Evolutionary conservation across 2,797 vertebrate species (phyloP).

Genomic region (Poeciliopsis paucimaculata): DNA sequence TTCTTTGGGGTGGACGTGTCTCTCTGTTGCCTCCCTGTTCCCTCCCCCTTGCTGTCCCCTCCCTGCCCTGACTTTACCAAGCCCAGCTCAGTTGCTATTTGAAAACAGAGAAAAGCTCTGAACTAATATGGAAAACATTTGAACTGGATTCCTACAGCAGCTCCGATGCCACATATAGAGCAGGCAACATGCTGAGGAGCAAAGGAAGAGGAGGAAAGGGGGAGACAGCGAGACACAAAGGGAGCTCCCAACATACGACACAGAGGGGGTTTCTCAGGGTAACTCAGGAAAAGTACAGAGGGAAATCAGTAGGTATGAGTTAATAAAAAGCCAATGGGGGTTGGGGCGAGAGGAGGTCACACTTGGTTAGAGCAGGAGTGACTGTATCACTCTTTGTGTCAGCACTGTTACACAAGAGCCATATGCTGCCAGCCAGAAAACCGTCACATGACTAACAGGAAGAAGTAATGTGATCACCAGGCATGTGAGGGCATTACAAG

Average conservation of each 20-base stretch:
- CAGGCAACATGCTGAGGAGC: conserved; percentile 67
- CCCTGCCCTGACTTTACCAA: conserved; percentile 71
- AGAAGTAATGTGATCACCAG: conserved; percentile 75
- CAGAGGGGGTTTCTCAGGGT: conserved; percentile 22
- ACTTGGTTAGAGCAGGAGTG: conserved; percentile 54
- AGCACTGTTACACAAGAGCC: conserved; percentile 72
- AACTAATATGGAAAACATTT: conserved; percentile 99
- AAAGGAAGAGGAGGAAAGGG: conserved; percentile 54
- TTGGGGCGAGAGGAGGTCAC: conserved; percentile 47
- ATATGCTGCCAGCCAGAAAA: conserved; percentile 60
- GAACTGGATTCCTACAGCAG: conserved; percentile 83
- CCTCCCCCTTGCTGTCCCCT: conserved; percentile 53
- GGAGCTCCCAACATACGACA: conserved; percentile 86
- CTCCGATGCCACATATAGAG: conserved; percentile 89
- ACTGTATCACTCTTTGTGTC: conserved; percentile 71
- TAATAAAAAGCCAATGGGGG: conserved; percentile 60
- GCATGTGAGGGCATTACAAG: conserved; percentile 72
- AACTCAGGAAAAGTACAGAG: conserved; percentile 35
- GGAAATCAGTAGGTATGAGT: conserved; percentile 53
- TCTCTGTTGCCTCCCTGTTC: conserved; percentile 50
- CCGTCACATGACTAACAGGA: conserved; percentile 80
- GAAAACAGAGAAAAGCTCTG: conserved; percentile 85
- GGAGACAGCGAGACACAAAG: conserved; percentile 72
- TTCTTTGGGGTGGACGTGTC: conserved; percentile 55
- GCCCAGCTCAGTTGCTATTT: conserved; percentile 80